phyloP scores from a whole-genome alignment of 1,140 invertebrate genomes.

The Drosophila murphyi region DNA sequence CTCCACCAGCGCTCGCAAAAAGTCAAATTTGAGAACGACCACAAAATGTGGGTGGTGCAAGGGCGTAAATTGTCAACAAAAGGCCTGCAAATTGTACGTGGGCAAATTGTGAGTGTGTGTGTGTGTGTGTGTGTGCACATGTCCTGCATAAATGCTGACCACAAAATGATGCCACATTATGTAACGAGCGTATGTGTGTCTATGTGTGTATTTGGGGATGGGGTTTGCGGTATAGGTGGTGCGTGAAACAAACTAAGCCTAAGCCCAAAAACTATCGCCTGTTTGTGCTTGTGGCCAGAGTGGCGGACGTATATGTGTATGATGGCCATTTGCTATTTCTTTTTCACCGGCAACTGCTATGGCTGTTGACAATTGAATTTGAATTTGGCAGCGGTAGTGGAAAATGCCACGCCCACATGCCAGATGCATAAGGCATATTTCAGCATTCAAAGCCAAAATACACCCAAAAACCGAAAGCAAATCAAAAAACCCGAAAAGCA shows the following conservation, averaged over 20 bases:
- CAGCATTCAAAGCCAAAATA: slow-evolving; percentile 64
- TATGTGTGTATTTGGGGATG: neutral
- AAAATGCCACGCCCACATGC: slow-evolving; percentile 56
- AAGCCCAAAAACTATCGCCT: slow-evolving; percentile 49
- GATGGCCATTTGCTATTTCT: slow-evolving; percentile 15
- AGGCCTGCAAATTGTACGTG: slow-evolving; percentile 62
- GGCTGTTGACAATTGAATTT: slow-evolving; percentile 81
- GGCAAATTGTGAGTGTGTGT: slow-evolving; percentile 8
- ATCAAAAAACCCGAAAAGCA: slow-evolving; percentile 57
- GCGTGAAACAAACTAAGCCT: slow-evolving; percentile 46
- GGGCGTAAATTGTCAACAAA: slow-evolving; percentile 66
- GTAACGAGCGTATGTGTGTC: slow-evolving; percentile 59
- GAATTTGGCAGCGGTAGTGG: slow-evolving; percentile 66
- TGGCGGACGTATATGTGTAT: neutral
- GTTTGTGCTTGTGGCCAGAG: slow-evolving; percentile 49
- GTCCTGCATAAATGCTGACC: slow-evolving; percentile 81
- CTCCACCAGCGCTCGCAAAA: slow-evolving; percentile 61
- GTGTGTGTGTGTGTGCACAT: slow-evolving; percentile 51
- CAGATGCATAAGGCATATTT: slow-evolving; percentile 76
- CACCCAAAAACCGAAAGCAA: slow-evolving; percentile 45
- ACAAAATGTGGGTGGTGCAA: slow-evolving; percentile 25
- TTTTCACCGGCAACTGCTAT: slow-evolving; percentile 7
- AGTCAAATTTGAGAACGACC: slow-evolving; percentile 58
- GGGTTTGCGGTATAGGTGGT: slow-evolving; percentile 17
- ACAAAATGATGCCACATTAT: slow-evolving; percentile 82